Conservation (phyloP, 2,888 invertebrate species). For the Iselma pallidipennis region DNA sequence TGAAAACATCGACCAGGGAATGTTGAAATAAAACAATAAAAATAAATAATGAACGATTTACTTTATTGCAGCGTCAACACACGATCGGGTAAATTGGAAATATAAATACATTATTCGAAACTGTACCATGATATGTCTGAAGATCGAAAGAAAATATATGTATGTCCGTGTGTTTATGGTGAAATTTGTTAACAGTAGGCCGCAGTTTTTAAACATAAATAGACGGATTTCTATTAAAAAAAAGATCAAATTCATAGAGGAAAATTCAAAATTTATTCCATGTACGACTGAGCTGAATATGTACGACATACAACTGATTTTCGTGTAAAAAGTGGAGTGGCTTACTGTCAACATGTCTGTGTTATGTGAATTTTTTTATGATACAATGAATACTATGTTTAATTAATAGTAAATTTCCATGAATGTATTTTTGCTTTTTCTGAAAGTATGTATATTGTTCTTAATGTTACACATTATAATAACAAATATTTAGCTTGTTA, state of each 20-base stretch:
- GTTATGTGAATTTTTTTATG: constrained; percentile 34
- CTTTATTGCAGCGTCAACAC: constrained; percentile 57
- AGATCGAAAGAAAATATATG: constrained; percentile 38
- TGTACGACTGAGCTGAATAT: background rate
- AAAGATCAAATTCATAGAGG: background rate
- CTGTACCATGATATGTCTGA: constrained; percentile 44
- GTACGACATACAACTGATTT: background rate
- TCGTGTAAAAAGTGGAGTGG: background rate
- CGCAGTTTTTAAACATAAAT: background rate
- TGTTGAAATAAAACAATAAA: constrained; percentile 30
- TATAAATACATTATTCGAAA: constrained; percentile 38
- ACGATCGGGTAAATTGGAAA: constrained; percentile 47
- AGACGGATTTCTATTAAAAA: background rate
- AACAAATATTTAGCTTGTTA: constrained; percentile 53
- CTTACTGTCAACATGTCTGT: background rate
- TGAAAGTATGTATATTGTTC: constrained; percentile 37
- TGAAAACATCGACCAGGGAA: constrained; percentile 10
- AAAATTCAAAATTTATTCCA: background rate
- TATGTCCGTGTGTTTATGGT: constrained; percentile 15
- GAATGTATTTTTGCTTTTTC: constrained; percentile 28
- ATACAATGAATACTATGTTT: constrained; percentile 37
- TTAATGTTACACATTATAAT: constrained; percentile 52
- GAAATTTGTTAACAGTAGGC: constrained; percentile 2
- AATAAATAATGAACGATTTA: constrained; percentile 56
- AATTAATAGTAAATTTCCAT: constrained; percentile 33